Conservation (phyloP, 2,888 invertebrate species). For the Pemphredon lugubris region DNA sequence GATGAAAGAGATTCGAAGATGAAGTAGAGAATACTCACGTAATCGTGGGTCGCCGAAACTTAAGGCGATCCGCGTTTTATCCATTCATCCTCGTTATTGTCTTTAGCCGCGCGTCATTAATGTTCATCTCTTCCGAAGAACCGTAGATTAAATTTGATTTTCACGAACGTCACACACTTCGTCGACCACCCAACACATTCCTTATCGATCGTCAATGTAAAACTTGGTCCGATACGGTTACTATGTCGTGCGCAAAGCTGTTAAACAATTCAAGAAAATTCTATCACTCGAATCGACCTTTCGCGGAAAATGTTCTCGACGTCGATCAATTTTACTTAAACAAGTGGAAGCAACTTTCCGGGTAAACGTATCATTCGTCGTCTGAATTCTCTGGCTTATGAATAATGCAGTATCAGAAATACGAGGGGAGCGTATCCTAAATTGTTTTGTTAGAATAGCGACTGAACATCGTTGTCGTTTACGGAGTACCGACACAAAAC, state of each 20-base stretch:
- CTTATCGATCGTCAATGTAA: constrained; percentile 37
- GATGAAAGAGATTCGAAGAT: no score
- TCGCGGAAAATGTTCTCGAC: not conserved
- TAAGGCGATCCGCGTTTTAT: not conserved
- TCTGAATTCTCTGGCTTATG: no score
- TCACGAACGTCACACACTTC: not conserved
- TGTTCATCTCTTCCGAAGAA: constrained; percentile 8
- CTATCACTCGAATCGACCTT: constrained; percentile 37
- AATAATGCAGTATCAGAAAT: no score
- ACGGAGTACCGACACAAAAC: no score
- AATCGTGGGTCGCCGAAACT: not conserved
- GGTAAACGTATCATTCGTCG: not conserved
- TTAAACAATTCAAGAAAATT: constrained; percentile 60
- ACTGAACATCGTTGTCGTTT: no score
- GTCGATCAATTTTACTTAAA: constrained; percentile 5
- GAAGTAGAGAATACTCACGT: no score
- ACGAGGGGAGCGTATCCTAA: no score
- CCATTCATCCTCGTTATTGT: not conserved
- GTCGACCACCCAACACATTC: constrained; percentile 20
- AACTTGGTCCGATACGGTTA: constrained; percentile 29
- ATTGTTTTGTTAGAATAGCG: no score
- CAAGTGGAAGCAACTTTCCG: not conserved
- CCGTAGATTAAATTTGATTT: not conserved
- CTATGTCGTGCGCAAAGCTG: constrained; percentile 26
- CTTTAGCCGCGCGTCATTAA: not conserved